Base-by-base conservation (phyloP, 2,888 invertebrate species). In the Aleiodes alternator region DNA sequence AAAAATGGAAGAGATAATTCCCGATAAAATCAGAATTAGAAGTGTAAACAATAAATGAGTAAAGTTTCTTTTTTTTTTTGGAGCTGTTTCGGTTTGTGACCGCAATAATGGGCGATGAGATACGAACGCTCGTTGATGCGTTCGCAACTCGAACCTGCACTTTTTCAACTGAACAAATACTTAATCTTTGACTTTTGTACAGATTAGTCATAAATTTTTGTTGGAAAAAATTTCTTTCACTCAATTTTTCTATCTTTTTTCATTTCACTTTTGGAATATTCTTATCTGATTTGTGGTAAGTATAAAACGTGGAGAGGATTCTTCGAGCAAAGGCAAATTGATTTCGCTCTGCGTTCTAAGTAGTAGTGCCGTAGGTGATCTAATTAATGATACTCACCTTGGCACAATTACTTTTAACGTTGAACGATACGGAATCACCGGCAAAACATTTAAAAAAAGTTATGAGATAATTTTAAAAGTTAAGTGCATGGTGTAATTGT, bases 301-400 rank as follows among this genome's bases (percentile, higher is more conserved):
- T 64, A 64, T 64, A 64, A 64, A 64, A 43, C 43, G 14, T 55
- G 8, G 69, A 12, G 69, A 12, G 38, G 16, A 12, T 11, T 48
- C 48, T 68, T 34, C 9, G 6, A 34, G 1, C 6, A 14, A 34
- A 48, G 16, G 43, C 48, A 43, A 48, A 64, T 23, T 43, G 43
- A 9, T 23, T 43, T 43, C 43, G 69, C 77, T 80, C 80, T 77
- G 83, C 79, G 84, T 89, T 84, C 89, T 92, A 92, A 92, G 92
- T 92, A 92, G 92, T 91, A 90, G 90, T 90, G 91, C 91, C 91
- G 91, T 90, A 90, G 91, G 91, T 90, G 90, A 90, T 88, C 81
- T 77, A 81, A 79, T 82, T 16, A 79, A 73, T 82, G 84, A 87
- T 84, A 86, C 84, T 89, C 90, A 90, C 90, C 90, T 87, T 86